Evolutionary conservation across 1,140 invertebrate genomes (phyloP), one percentile per base, ranked within the genome.

Genomic region (Aphidius gifuensis): DNA sequence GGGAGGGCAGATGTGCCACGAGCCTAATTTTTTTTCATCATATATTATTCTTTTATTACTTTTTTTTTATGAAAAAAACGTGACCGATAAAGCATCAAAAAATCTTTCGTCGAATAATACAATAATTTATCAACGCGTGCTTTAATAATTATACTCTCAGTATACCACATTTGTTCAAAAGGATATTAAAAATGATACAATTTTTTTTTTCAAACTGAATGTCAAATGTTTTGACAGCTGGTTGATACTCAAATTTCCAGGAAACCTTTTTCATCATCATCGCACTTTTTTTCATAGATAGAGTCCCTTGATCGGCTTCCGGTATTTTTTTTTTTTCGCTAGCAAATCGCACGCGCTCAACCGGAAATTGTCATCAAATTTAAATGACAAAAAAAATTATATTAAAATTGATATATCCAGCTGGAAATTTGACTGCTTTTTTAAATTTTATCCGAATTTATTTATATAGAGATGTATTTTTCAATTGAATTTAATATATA

Each of bases 201-300:
- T 32, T 32, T 32, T 32, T 32, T 23, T 32, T 32, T 32, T 32
- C 4, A 32, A 32, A 1, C 23, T 32, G 23, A 32, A 32, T 32
- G 23, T 32, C 23, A 46, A 56, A 53, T 54, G 8, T n/a, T 39
- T 43, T 55, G 49, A 61, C 51, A 61, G 50, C 42, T 61, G 60
- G 16, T 3, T 40, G n/a, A 38, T 32, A 54, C n/a, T 60, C 58
- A 43, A 44, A 51, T 60, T 60, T 51, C 58, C 32, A 32, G 58
- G 58, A 60, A 60, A 39, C 58, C 40, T 44, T 32, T 58, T 39
- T 46, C 42, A 6, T 42, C 42, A 23, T 60, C 58, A 61, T 55
- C 51, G 55, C 43, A 61, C 32, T 23, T 46, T 61, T 45, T 45
- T 57, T 39, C 39, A 61, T 61, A 45, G 7, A 42, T 44, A 49